Percentiles rank a stretch among this genome's conserved stretches.
Evolutionary conservation across 2,888 invertebrate species (phyloP).

Genomic region (Alloplasta piceator): DNA sequence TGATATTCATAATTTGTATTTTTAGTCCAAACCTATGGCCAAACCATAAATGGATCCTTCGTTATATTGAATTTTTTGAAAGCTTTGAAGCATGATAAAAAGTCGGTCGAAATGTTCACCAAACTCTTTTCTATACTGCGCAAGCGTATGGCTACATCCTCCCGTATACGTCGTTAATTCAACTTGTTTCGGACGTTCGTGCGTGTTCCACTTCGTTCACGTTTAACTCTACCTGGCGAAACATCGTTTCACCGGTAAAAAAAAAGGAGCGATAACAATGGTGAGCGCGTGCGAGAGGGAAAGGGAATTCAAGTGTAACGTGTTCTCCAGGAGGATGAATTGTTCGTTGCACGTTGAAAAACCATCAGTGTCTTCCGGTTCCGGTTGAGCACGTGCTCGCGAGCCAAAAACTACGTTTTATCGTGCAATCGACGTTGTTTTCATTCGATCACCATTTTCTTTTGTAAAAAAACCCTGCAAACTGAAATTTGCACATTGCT

Average conservation of each 20-base stretch:
- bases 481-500: too few relatives aligned
- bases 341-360: background rate
- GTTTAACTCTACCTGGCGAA: constrained; percentile 26
- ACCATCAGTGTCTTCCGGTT: constrained; percentile 20
- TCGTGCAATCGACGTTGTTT: constrained; percentile 3
- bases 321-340: constrained; percentile 20
- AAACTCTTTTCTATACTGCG: too few relatives aligned
- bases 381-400: background rate
- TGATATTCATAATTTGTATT: too few relatives aligned
- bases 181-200: constrained; percentile 63
- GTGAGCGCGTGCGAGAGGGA: background rate
- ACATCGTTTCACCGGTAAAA: constrained; percentile 46
- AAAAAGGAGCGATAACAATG: constrained; percentile 41
- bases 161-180: constrained; percentile 65
- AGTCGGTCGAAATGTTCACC: too few relatives aligned
- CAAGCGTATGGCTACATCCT: constrained; percentile 5
- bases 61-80: too few relatives aligned
- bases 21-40: too few relatives aligned
- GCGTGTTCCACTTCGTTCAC: constrained; percentile 45
- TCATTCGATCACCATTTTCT: background rate
- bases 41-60: too few relatives aligned
- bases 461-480: too few relatives aligned
- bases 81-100: too few relatives aligned
- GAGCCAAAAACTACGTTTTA: too few relatives aligned
- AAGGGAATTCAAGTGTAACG: constrained; percentile 19